Percentiles rank a stretch among this genome's conserved stretches.
Conservation (phyloP, 2,888 invertebrate genomes). For the Shargacucullia verbasci region DNA sequence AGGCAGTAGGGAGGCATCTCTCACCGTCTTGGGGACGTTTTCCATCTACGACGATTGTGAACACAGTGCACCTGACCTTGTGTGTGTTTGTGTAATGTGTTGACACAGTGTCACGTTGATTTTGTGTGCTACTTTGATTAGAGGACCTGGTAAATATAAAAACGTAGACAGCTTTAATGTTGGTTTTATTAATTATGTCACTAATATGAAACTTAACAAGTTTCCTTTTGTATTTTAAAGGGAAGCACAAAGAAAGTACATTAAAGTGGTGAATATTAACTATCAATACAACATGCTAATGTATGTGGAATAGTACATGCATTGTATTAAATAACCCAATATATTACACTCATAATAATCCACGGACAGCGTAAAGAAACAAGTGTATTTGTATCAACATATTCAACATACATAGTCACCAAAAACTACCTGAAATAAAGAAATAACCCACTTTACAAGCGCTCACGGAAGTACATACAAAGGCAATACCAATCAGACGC, state of each 20-base stretch:
- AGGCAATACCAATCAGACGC: constrained; percentile 64
- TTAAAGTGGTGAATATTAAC: no score
- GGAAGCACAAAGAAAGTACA: no score
- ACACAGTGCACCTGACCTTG: constrained; percentile 37
- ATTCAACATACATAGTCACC: constrained; percentile 2
- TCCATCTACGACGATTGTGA: constrained; percentile 40
- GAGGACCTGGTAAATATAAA: constrained; percentile 1
- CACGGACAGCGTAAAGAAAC: not conserved
- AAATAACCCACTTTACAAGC: constrained; percentile 7
- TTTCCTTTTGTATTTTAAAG: no score
- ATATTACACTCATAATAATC: not conserved
- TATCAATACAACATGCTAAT: no score
- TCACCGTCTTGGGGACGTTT: constrained; percentile 43
- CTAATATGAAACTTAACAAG: no score
- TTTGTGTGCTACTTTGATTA: constrained; percentile 22
- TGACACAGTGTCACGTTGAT: constrained; percentile 23
- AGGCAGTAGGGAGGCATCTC: constrained; percentile 18
- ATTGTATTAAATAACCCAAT: not conserved
- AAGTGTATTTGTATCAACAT: not conserved
- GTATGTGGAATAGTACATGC: no score
- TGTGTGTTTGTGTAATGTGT: constrained; percentile 24
- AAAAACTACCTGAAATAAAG: constrained; percentile 29
- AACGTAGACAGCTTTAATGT: no score
- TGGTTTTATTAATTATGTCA: no score
- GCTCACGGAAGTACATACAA: constrained; percentile 38